These are phyloP conservation scores for Apaloderma vittatum DNA, from an alignment of 2,113 vertebrate genomes.

Conservation along the genomic window DNA sequence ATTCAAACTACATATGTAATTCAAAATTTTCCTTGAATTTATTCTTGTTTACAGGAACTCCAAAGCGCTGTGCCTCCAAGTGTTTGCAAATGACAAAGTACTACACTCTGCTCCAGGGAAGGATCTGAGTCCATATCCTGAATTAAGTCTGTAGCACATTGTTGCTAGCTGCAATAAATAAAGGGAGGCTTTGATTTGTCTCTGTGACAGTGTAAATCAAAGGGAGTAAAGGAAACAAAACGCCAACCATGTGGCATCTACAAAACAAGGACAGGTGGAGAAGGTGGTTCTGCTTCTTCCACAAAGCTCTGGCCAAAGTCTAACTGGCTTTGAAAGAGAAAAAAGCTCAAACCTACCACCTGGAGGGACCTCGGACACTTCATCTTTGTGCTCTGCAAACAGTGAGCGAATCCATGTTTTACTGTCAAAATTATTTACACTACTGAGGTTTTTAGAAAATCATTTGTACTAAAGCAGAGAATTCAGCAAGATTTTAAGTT, in stretches of 20 bases:
- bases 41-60: constrained; percentile 62
- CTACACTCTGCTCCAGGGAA: neutral
- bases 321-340: neutral
- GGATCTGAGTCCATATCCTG: constrained; percentile 56
- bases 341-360: neutral
- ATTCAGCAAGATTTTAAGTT: neutral
- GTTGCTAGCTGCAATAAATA: constrained; percentile 56
- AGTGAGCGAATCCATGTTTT: neutral
- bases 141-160: constrained; percentile 45
- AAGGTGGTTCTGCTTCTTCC: neutral
- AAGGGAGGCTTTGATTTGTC: constrained; percentile 52
- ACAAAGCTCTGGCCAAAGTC: neutral
- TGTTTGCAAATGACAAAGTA: constrained; percentile 57
- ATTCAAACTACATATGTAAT: constrained; percentile 65
- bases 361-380: neutral
- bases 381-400: neutral
- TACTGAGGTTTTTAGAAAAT: neutral
- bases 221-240: constrained; percentile 14
- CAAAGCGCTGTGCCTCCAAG: constrained; percentile 33
- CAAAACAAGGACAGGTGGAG: neutral
- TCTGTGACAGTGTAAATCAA: constrained; percentile 40
- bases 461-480: neutral
- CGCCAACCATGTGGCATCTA: neutral
- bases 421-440: neutral
- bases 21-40: constrained; percentile 59